phyloP scores from a whole-genome alignment of 2,888 invertebrate species.

The Lumbricus terrestris region DNA sequence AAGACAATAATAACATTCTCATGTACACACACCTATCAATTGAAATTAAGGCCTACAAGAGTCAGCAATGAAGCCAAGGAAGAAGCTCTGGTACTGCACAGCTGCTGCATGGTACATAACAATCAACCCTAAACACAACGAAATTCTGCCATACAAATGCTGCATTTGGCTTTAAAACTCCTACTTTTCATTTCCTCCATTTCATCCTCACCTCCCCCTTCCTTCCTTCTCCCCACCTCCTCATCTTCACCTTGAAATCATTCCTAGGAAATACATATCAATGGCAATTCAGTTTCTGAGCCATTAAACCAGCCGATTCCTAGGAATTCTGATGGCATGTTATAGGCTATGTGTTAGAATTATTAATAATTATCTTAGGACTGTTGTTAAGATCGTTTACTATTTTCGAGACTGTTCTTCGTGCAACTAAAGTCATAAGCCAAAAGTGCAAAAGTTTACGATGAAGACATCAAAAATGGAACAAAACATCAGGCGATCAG shows the following conservation, averaged over 20 bases:
- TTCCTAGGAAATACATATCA: not conserved
- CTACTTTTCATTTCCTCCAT: not conserved
- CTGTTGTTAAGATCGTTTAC: not conserved
- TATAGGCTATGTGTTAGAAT: not conserved
- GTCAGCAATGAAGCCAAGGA: not conserved
- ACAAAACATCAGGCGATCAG: not conserved
- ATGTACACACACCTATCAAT: not conserved
- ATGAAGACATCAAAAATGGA: not conserved
- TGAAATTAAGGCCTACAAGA: not conserved
- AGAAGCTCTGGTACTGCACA: not conserved
- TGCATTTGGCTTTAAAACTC: not conserved
- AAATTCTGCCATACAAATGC: not conserved
- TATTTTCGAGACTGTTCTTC: not conserved
- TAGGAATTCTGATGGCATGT: not conserved
- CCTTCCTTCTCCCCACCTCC: too few species aligned
- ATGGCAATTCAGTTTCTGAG: not conserved
- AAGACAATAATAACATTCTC: not conserved
- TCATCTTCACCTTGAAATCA: not conserved
- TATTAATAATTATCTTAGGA: not conserved
- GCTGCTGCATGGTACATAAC: not conserved
- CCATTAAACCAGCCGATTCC: not conserved
- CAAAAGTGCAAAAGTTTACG: not conserved
- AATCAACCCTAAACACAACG: not conserved
- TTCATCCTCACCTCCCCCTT: too few species aligned
- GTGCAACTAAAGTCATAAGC: not conserved